phyloP scores from a whole-genome alignment of 2,888 invertebrate genomes.

The Venustoraphidia nigricollis region DNA sequence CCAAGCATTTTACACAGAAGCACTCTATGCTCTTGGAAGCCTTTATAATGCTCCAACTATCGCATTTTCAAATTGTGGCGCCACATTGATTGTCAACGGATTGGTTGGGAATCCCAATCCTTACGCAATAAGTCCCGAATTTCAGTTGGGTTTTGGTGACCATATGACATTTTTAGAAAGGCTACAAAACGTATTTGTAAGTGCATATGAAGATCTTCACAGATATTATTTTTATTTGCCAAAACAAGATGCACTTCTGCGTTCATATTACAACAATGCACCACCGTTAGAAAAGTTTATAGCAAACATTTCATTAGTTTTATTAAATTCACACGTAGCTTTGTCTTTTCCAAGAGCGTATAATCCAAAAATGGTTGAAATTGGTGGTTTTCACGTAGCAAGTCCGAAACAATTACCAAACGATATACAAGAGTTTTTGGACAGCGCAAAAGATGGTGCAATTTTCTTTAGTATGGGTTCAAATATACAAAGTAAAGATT shows the following conservation, averaged over 20 bases:
- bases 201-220: slow-evolving; percentile 4
- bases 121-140: slow-evolving; percentile 20
- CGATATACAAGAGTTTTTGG: slow-evolving; percentile 6
- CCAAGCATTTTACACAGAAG: slow-evolving; percentile 21
- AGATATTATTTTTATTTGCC: slow-evolving; percentile 6
- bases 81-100: slow-evolving; percentile 15
- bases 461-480: slow-evolving; percentile 8
- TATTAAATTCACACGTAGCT: slow-evolving; percentile 14
- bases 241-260: slow-evolving; percentile 8
- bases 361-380: slow-evolving; percentile 14
- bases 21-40: slow-evolving; percentile 20
- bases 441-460: slow-evolving; percentile 5
- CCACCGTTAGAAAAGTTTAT: slow-evolving; percentile 11
- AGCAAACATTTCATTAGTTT: slow-evolving; percentile 11
- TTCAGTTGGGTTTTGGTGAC: slow-evolving; percentile 15
- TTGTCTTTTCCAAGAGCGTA: slow-evolving; percentile 13
- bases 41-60: slow-evolving; percentile 22
- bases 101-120: slow-evolving; percentile 20
- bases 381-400: slow-evolving; percentile 14
- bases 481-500: slow-evolving; percentile 1
- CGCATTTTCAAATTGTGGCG: slow-evolving; percentile 18
- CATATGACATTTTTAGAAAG: slow-evolving; percentile 22
- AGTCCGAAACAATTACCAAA: slow-evolving; percentile 8
- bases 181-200: slow-evolving; percentile 16
- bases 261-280: slow-evolving; percentile 12